Conservation (phyloP, 2,888 invertebrate species). For the Gnatocerus cornutus region DNA sequence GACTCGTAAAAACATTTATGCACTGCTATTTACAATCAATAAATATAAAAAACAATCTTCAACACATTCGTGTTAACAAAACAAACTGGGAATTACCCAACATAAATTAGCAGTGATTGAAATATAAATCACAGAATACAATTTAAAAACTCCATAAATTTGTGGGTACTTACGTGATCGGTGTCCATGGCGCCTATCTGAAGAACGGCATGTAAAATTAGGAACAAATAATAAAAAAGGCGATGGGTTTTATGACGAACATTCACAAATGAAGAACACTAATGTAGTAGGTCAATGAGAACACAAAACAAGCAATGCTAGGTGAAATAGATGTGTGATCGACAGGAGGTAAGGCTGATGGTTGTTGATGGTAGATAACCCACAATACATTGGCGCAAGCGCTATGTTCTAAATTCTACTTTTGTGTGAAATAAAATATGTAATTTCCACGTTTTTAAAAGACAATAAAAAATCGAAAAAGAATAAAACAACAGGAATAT, state of each 20-base stretch:
- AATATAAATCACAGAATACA: too few relatives aligned
- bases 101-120: too few relatives aligned
- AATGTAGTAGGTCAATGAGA: constrained; percentile 21
- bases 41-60: too few relatives aligned
- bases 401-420: neutral
- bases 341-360: neutral
- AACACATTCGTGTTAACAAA: too few relatives aligned
- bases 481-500: too few relatives aligned
- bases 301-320: constrained; percentile 9
- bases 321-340: neutral
- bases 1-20: too few relatives aligned
- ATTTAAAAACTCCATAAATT: too few relatives aligned
- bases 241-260: constrained; percentile 18
- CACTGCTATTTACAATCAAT: too few relatives aligned
- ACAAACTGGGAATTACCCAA: too few relatives aligned
- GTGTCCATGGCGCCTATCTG: constrained; percentile 5
- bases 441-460: too few relatives aligned
- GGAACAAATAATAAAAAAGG: constrained; percentile 6
- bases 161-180: constrained; percentile 17
- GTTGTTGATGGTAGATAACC: neutral
- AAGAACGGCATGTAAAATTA: constrained; percentile 29
- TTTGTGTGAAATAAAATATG: too few relatives aligned
- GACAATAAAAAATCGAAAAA: too few relatives aligned
- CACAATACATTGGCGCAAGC: constrained; percentile 1
- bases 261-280: constrained; percentile 20